Base-by-base conservation (phyloP, 2,113 vertebrate genomes). In the Cavia porcellus region DNA sequence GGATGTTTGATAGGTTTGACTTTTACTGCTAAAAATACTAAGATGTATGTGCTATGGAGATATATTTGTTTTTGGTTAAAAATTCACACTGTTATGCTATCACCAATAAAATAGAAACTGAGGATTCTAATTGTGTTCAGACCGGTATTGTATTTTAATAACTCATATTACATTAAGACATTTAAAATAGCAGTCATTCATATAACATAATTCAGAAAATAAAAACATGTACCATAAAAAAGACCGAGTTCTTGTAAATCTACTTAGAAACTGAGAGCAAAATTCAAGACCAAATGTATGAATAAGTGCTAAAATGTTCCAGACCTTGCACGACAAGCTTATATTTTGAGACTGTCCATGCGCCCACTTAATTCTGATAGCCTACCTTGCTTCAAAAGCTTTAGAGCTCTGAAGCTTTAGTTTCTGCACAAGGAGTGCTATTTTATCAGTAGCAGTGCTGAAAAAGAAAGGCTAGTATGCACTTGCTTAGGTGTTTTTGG, bases 91-190 rank as follows among this genome's bases (percentile, higher is more conserved):
- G 1, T 45, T 20, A 92, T 30, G 8, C 2, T 92, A 96, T 90
- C 50, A 72, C 2, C 19, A 72, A n/a, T 10, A 90, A 9, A 47
- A 95, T 88, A 85, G 83, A 13, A 95, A 72, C 5, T 28, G 64
- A 52, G 13, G 12, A 59, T 92, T 72, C 0, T 28, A 97, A 24
- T 6, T 93, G 0, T 79, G 35, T 62, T n/a, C 0, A 83, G 3
- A 68, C 8, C 81, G 8, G 79, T 72, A 70, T 0, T 85, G 0
- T 64, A 57, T 55, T 62, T 95, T 22, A 42, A 0, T 45, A 42
- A 83, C 5, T 61, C 81, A 35, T 75, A 85, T 95, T 92, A 97
- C 97, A 90, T 32, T 64, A 81, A 94, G 17, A 30, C 6, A 93
- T 68, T 90, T 81, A 61, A 84, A 86, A 68, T 47, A 61, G 7